Conservation (phyloP, 2,797 vertebrate species). For the Cottoperca gobio region DNA sequence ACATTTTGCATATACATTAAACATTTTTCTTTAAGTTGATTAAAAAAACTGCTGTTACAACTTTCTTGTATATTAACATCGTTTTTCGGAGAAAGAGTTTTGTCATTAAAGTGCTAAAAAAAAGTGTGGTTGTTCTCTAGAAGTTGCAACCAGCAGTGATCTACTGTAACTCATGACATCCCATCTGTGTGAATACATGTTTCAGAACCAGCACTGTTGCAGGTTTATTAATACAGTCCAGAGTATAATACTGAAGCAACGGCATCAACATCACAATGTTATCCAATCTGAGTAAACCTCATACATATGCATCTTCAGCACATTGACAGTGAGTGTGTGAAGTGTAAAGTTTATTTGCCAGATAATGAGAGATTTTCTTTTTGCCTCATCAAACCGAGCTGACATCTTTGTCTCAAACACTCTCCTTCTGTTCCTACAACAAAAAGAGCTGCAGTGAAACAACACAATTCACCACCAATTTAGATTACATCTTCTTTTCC, state of each 20-base stretch:
- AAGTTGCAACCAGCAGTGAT: too few species aligned
- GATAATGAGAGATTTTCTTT: not conserved
- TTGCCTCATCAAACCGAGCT: not conserved
- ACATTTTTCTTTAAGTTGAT: too few species aligned
- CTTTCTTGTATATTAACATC: too few species aligned
- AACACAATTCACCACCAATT: slow-evolving; percentile 9
- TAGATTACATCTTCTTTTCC: not conserved
- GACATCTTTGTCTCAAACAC: not conserved
- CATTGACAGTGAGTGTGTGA: not conserved
- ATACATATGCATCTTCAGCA: not conserved
- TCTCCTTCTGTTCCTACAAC: not conserved
- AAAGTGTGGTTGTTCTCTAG: too few species aligned
- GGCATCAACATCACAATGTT: not conserved
- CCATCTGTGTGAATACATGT: not conserved
- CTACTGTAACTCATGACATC: too few species aligned
- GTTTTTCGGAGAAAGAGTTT: too few species aligned
- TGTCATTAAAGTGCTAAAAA: too few species aligned
- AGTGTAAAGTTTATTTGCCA: slow-evolving; percentile 1
- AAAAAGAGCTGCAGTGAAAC: not conserved
- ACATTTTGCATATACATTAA: too few species aligned
- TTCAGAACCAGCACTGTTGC: not conserved
- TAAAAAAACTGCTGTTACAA: too few species aligned
- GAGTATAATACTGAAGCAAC: not conserved
- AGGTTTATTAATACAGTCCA: too few species aligned
- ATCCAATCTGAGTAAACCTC: not conserved